Conservation (phyloP, 2,888 invertebrate genomes). For the Chloroclysta siterata region DNA sequence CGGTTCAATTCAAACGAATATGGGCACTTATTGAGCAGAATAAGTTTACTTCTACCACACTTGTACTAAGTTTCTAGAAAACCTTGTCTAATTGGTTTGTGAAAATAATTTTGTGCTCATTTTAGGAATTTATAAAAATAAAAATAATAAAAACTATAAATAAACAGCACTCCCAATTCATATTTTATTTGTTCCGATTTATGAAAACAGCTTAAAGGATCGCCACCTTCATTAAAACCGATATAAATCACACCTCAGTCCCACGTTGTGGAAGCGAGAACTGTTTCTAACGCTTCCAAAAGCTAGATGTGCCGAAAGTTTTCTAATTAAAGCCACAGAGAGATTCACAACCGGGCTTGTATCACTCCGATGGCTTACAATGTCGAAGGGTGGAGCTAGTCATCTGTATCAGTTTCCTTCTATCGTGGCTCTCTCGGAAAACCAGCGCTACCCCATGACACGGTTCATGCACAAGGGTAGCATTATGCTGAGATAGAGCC, state of each 20-base stretch:
- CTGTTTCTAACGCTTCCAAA: conserved; percentile 37
- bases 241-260: conserved; percentile 38
- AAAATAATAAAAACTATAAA: conserved; percentile 8
- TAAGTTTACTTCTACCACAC: too few relatives aligned
- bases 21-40: too few relatives aligned
- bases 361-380: conserved; percentile 6
- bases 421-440: too few relatives aligned
- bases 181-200: conserved; percentile 19
- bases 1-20: too few relatives aligned
- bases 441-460: too few relatives aligned
- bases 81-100: too few relatives aligned
- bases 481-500: too few relatives aligned
- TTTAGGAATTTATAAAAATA: too few relatives aligned
- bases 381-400: background rate
- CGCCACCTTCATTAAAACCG: conserved; percentile 23
- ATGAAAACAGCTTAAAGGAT: conserved; percentile 23
- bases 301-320: conserved; percentile 40
- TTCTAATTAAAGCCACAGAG: conserved; percentile 49
- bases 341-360: conserved; percentile 40
- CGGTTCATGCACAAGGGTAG: too few relatives aligned
- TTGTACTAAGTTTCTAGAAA: too few relatives aligned
- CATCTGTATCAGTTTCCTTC: background rate
- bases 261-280: conserved; percentile 31
- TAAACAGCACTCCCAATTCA: background rate
- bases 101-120: too few relatives aligned